Percentiles rank a stretch among this genome's conserved stretches.
phyloP scores from a whole-genome alignment of 2,888 invertebrate genomes.

The Apomyelois bistriatella region DNA sequence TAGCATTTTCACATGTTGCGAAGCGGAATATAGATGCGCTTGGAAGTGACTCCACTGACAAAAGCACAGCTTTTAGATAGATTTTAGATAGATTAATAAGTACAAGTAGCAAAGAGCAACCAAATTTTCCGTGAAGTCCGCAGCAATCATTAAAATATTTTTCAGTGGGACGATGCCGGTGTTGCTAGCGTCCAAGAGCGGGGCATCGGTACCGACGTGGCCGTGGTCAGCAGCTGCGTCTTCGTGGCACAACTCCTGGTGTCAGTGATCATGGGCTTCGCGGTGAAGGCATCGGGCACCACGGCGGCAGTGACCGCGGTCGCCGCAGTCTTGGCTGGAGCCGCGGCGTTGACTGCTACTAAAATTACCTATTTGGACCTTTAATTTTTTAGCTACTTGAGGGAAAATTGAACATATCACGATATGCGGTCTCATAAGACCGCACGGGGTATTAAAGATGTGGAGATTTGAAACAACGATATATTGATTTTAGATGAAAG shows the following conservation, averaged over 20 bases:
- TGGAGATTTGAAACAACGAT: no score
- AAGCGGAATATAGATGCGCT: no score
- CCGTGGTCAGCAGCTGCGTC: constrained; percentile 96
- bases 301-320: constrained; percentile 90
- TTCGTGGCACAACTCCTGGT: constrained; percentile 96
- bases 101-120: no score
- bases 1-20: no score
- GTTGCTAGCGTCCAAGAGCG: constrained; percentile 82
- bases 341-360: constrained; percentile 91
- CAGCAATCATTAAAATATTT: neutral
- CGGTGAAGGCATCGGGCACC: constrained; percentile 88
- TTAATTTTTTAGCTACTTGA: constrained; percentile 46
- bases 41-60: no score
- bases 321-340: constrained; percentile 90
- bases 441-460: no score
- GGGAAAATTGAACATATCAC: no score
- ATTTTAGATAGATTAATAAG: no score
- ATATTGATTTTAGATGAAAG: no score
- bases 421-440: no score
- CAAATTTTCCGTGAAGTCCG: no score
- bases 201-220: constrained; percentile 96
- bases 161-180: constrained; percentile 67
- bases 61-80: no score
- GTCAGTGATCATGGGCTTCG: constrained; percentile 91
- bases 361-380: constrained; percentile 94